A percentile compares a stretch with the other conserved stretches of the same genome.
Evolutionary conservation across 2,888 invertebrate species (phyloP).

Genomic region (Sminthurides aquaticus): DNA sequence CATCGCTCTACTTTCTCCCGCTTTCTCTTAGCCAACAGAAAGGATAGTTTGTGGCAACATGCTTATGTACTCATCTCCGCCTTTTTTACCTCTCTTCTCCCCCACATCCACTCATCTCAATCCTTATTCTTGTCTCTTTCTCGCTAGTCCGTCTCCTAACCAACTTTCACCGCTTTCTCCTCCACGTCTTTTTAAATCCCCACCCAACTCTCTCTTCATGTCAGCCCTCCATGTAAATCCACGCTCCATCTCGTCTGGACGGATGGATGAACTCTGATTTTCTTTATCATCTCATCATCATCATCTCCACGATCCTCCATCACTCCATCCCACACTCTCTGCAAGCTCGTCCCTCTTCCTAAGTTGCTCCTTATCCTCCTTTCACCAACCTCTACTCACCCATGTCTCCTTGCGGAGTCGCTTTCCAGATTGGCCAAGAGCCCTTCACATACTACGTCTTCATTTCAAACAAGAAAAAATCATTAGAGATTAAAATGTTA

Average conservation of each 20-base stretch:
- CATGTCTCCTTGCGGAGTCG: neutral
- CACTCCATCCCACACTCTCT: neutral
- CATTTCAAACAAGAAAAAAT: neutral
- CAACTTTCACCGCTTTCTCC: slow-evolving; percentile 4
- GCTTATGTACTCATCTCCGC: slow-evolving; percentile 20
- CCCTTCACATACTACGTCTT: neutral
- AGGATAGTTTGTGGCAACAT: neutral
- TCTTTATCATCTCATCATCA: neutral
- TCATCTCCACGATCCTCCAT: neutral
- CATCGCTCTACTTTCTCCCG: neutral
- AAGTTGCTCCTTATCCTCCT: neutral
- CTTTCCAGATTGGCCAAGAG: neutral
- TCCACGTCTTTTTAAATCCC: slow-evolving; percentile 12
- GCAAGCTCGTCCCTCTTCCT: neutral
- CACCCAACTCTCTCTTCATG: neutral
- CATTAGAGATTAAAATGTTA: neutral
- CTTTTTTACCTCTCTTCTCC: slow-evolving; percentile 26
- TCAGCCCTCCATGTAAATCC: neutral
- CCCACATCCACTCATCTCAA: slow-evolving; percentile 16
- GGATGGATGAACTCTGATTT: neutral
- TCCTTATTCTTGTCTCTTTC: slow-evolving; percentile 7
- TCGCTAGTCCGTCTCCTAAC: neutral
- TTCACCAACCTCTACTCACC: neutral
- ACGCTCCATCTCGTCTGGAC: neutral
- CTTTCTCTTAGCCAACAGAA: neutral